Conservation (phyloP, 2,113 vertebrate species). For the Mandrillus leucophaeus region DNA sequence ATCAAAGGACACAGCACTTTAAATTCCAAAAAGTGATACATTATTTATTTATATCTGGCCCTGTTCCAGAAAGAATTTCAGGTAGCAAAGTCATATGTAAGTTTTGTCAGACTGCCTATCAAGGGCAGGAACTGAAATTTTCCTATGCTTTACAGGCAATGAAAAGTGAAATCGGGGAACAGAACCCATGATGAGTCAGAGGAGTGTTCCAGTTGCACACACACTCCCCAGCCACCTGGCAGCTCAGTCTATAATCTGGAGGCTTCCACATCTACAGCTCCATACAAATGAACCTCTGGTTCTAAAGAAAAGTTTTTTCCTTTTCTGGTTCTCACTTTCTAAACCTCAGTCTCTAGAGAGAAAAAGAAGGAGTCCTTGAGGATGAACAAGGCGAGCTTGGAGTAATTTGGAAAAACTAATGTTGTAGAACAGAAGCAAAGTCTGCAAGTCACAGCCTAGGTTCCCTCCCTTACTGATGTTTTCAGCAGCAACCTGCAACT, state of each 20-base stretch:
- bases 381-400: background rate
- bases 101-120: background rate
- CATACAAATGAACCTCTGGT: background rate
- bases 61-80: background rate
- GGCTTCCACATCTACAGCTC: background rate
- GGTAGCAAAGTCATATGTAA: background rate
- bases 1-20: background rate
- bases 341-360: background rate
- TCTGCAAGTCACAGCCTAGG: background rate
- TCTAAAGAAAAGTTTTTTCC: background rate
- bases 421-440: background rate
- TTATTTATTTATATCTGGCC: background rate
- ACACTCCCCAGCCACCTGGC: rapidly evolving
- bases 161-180: background rate
- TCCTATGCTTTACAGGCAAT: background rate
- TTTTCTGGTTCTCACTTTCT: background rate
- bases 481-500: background rate
- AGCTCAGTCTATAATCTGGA: background rate
- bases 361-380: background rate
- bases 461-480: background rate
- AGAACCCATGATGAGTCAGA: background rate
- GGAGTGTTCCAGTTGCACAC: background rate
- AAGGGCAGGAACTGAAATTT: background rate
- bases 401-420: background rate
- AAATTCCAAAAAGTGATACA: background rate